These are phyloP conservation scores for Florisuga fusca DNA, from an alignment of 2,797 vertebrate species.

Conservation along the genomic window DNA sequence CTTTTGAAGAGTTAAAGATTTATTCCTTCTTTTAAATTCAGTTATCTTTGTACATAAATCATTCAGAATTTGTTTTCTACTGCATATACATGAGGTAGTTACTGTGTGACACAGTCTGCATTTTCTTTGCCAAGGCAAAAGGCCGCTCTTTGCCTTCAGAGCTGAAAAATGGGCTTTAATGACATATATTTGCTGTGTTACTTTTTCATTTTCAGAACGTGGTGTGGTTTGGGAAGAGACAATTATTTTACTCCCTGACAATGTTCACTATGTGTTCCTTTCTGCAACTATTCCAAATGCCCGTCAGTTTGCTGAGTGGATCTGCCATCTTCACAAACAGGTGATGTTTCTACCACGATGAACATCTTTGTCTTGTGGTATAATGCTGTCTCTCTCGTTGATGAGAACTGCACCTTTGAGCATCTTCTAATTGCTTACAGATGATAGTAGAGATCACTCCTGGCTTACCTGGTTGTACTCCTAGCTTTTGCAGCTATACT, in stretches of 20 bases:
- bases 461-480: background rate
- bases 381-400: background rate
- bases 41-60: background rate
- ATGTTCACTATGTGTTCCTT: slow-evolving; percentile 97
- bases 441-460: background rate
- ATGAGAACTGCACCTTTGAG: background rate
- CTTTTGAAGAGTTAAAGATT: background rate
- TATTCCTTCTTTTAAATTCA: background rate
- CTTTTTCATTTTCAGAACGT: slow-evolving; percentile 84
- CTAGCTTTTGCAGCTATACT: background rate
- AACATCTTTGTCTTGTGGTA: background rate
- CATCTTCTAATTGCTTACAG: background rate
- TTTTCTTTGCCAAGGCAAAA: background rate
- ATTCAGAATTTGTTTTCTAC: background rate
- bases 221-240: slow-evolving; percentile 99
- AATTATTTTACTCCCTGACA: slow-evolving; percentile 98
- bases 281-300: slow-evolving; percentile 99
- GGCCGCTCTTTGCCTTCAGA: background rate
- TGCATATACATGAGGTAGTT: background rate
- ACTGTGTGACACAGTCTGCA: background rate
- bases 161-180: background rate
- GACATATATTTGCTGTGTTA: background rate
- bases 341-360: slow-evolving; percentile 59
- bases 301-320: slow-evolving; percentile 98
- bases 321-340: slow-evolving; percentile 98